These are phyloP conservation scores for Agrilus mali DNA, from an alignment of 2,888 invertebrate genomes.

Conservation along the genomic window DNA sequence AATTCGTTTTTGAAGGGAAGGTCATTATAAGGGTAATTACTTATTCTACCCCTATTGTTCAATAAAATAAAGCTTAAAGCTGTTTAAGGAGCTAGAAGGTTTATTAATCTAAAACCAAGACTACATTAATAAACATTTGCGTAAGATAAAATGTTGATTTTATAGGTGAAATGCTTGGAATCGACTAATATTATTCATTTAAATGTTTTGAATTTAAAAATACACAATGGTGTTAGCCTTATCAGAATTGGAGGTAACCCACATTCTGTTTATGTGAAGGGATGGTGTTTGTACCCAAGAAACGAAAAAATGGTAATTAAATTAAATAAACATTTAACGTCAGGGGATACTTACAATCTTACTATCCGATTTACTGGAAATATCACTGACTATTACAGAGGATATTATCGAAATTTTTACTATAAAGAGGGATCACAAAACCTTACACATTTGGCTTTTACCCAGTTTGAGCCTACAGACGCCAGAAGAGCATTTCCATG, in stretches of 20 bases:
- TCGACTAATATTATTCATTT: constrained; percentile 49
- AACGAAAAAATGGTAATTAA: constrained; percentile 49
- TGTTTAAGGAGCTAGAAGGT: no score
- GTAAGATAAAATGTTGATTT: constrained; percentile 13
- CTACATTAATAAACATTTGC: no score
- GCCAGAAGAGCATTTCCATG: constrained; percentile 83
- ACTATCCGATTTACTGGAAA: constrained; percentile 48
- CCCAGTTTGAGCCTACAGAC: constrained; percentile 67
- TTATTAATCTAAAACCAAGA: no score
- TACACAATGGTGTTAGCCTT: constrained; percentile 31
- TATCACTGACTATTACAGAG: constrained; percentile 47
- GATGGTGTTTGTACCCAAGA: constrained; percentile 35
- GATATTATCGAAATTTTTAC: constrained; percentile 59
- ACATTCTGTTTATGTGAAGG: constrained; percentile 23
- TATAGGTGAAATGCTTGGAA: constrained; percentile 37
- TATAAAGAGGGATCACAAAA: constrained; percentile 40
- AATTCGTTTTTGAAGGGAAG: constrained; percentile 43
- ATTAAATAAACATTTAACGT: constrained; percentile 35
- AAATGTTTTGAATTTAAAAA: constrained; percentile 48
- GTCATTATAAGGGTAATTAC: constrained; percentile 47
- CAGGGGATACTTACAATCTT: constrained; percentile 40
- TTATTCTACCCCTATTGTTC: no score
- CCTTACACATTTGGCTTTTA: constrained; percentile 55
- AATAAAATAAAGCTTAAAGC: no score
- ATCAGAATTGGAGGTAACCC: constrained; percentile 20